Evolutionary conservation across 2,797 vertebrate species (phyloP).

Genomic region (Propithecus deckenii): DNA sequence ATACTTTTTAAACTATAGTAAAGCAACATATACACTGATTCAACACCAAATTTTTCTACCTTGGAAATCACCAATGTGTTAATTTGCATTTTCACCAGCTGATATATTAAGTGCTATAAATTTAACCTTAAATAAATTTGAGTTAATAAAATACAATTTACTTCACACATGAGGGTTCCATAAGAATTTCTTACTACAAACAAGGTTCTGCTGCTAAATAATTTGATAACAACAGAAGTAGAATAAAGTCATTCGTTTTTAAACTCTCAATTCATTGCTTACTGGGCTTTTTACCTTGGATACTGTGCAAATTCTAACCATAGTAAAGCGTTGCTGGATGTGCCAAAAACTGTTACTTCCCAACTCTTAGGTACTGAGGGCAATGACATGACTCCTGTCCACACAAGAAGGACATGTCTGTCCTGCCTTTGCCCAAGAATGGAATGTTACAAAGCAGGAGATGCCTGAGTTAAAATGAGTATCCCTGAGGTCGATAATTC

Average conservation of each 20-base stretch:
- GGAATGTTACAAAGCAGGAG: conserved; percentile 6
- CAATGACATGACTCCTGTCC: background rate
- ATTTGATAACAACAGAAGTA: conserved; percentile 28
- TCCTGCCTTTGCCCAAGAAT: background rate
- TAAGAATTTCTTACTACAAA: background rate
- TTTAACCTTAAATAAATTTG: conserved; percentile 26
- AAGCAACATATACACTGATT: background rate
- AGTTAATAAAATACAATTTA: background rate
- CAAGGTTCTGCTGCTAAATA: background rate
- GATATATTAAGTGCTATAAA: background rate
- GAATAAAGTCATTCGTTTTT: background rate
- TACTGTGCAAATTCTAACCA: background rate
- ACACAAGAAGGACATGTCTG: background rate
- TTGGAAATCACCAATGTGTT: background rate
- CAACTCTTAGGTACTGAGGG: too few species aligned
- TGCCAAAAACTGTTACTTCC: background rate
- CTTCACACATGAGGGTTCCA: background rate
- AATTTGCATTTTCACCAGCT: background rate
- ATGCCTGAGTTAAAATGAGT: conserved; percentile 10
- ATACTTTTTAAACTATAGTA: background rate
- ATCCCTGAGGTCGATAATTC: conserved; percentile 59
- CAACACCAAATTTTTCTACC: background rate
- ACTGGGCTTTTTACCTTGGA: background rate
- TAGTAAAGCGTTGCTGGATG: background rate
- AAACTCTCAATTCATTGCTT: background rate